phyloP scores from a whole-genome alignment of 2,797 vertebrate species.

The Stomatorhinus walkeri region DNA sequence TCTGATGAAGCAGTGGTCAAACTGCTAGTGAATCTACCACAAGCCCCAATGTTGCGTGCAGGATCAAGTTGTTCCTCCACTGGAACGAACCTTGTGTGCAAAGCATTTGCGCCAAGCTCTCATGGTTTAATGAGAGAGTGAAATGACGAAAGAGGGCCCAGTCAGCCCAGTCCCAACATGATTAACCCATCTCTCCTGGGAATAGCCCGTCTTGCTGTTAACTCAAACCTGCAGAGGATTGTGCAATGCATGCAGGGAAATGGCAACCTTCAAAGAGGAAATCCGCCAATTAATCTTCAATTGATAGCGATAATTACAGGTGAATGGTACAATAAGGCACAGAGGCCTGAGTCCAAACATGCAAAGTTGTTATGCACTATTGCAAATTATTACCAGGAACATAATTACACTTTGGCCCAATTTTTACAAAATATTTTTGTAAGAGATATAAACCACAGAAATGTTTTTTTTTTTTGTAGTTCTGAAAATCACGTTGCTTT shows the following conservation, averaged over 20 bases:
- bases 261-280: conserved; percentile 8
- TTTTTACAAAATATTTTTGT: background rate
- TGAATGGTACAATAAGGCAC: conserved; percentile 25
- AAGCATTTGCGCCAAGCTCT: conserved; percentile 19
- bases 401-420: conserved; percentile 2
- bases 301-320: conserved; percentile 26
- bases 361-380: background rate
- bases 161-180: conserved; percentile 2
- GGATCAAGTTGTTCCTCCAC: background rate
- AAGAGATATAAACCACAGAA: background rate
- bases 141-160: background rate
- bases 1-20: conserved; percentile 25
- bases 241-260: conserved; percentile 6
- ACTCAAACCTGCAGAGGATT: background rate
- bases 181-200: conserved; percentile 20
- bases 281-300: background rate
- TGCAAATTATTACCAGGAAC: background rate
- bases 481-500: background rate
- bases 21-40: conserved; percentile 21
- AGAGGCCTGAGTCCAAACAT: background rate
- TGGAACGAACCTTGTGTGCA: conserved; percentile 7
- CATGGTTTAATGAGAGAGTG: conserved; percentile 17
- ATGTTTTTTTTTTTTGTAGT: background rate
- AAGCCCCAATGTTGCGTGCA: conserved; percentile 11
- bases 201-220: background rate